phyloP scores from a whole-genome alignment of 2,797 vertebrate genomes.

The Scleropages formosus region DNA sequence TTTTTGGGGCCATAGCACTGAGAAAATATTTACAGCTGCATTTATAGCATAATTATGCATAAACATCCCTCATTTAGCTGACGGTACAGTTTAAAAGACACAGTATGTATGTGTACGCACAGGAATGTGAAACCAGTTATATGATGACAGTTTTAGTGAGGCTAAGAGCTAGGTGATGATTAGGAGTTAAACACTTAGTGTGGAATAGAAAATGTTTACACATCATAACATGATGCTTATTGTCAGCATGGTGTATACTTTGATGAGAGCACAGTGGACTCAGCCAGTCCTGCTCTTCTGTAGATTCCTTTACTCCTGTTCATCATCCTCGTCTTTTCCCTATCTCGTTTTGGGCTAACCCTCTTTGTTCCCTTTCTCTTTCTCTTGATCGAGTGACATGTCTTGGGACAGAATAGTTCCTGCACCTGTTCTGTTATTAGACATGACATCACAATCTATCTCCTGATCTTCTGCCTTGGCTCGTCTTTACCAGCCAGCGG shows the following conservation, averaged over 20 bases:
- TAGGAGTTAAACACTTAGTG: too few relatives aligned
- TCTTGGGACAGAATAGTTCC: neutral
- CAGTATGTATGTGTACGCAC: neutral
- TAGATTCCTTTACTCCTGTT: too few relatives aligned
- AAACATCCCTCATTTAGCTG: neutral
- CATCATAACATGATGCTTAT: too few relatives aligned
- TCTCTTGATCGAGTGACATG: constrained; percentile 3
- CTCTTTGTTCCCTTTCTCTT: neutral
- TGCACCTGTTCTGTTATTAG: neutral
- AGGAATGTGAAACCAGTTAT: too few relatives aligned
- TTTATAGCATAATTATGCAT: neutral
- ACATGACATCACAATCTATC: neutral
- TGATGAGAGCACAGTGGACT: too few relatives aligned
- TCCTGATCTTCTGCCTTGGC: neutral
- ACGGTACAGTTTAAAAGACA: neutral
- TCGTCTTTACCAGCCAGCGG: neutral
- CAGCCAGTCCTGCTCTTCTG: too few relatives aligned
- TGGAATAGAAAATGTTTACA: too few relatives aligned
- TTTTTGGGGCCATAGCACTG: too few relatives aligned
- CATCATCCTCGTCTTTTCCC: too few relatives aligned
- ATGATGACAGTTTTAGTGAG: too few relatives aligned
- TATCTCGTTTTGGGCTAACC: neutral
- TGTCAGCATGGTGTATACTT: too few relatives aligned
- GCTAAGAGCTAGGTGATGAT: too few relatives aligned
- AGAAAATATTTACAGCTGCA: neutral